These are phyloP conservation scores for Cephalopholis sonnerati DNA, from an alignment of 2,113 vertebrate species.

Conservation along the genomic window DNA sequence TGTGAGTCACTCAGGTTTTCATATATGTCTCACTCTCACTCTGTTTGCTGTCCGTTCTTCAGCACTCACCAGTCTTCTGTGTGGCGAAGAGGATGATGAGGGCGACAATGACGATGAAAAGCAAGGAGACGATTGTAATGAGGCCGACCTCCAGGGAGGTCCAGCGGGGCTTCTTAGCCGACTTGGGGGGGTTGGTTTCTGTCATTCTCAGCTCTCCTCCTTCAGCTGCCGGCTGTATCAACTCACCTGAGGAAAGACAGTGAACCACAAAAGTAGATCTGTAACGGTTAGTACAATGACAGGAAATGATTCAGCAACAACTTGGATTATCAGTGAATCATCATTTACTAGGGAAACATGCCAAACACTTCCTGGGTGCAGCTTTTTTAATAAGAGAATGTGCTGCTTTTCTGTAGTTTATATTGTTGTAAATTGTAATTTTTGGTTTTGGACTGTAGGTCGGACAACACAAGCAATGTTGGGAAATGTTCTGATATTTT, in stretches of 20 bases:
- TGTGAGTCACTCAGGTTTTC: not conserved
- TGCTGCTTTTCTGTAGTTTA: not conserved
- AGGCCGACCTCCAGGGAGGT: constrained; percentile 92
- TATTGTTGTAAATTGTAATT: not conserved
- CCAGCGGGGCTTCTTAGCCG: constrained; percentile 89
- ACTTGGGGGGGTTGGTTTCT: constrained; percentile 91
- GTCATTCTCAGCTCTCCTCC: constrained; percentile 93
- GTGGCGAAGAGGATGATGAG: constrained; percentile 92
- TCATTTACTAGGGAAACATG: not conserved
- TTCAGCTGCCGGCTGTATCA: constrained; percentile 91
- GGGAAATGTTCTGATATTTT: not conserved
- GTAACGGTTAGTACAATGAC: not conserved
- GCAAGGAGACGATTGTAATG: constrained; percentile 87
- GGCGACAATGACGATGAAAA: constrained; percentile 89
- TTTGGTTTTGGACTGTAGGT: not conserved
- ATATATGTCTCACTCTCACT: not conserved
- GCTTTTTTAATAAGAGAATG: not conserved
- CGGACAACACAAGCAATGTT: constrained; percentile 2
- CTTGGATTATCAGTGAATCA: not conserved
- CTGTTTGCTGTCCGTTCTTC: not conserved
- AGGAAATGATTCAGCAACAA: not conserved
- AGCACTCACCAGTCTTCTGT: constrained; percentile 85
- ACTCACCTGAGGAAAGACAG: constrained; percentile 79
- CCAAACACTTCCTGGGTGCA: not conserved
- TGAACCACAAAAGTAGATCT: not conserved